Conservation (phyloP, 2,113 vertebrate genomes). For the Neofelis nebulosa region DNA sequence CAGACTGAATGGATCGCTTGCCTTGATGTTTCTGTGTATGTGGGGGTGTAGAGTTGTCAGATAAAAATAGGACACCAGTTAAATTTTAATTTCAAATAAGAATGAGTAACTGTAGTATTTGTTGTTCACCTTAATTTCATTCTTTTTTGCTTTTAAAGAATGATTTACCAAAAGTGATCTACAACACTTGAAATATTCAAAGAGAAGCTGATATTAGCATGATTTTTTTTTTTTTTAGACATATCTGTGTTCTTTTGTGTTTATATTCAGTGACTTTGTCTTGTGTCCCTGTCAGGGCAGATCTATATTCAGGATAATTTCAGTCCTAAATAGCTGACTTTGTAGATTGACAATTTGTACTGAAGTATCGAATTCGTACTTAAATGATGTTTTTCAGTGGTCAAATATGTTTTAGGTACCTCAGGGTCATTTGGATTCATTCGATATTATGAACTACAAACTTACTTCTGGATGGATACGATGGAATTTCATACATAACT, state of each 20-base stretch:
- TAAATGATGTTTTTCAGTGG: background rate
- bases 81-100: constrained; percentile 2
- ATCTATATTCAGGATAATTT: background rate
- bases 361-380: background rate
- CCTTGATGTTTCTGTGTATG: background rate
- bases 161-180: background rate
- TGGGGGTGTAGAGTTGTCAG: background rate
- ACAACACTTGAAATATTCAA: background rate
- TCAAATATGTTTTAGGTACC: background rate
- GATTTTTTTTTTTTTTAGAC: background rate
- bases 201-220: background rate
- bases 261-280: background rate
- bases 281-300: background rate
- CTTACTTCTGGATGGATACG: background rate
- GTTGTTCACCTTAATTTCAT: background rate
- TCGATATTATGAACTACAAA: background rate
- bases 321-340: background rate
- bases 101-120: background rate
- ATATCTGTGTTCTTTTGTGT: background rate
- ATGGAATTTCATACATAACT: background rate
- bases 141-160: background rate
- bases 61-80: background rate
- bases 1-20: background rate
- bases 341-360: background rate
- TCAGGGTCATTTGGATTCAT: background rate